These are phyloP conservation scores for Solea solea DNA, from an alignment of 2,113 vertebrate genomes.

Conservation along the genomic window DNA sequence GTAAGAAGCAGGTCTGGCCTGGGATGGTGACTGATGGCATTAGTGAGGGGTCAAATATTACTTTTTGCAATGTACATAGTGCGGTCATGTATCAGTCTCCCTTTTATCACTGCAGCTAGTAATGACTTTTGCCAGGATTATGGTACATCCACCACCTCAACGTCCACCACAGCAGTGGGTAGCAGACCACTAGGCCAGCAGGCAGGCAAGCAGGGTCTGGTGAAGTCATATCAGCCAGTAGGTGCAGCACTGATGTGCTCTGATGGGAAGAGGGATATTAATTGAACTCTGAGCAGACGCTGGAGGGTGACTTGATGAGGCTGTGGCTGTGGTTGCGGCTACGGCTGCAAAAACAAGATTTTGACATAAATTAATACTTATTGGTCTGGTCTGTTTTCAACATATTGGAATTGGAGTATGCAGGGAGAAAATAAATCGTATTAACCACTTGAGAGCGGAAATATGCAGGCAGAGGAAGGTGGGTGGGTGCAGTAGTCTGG, in stretches of 20 bases:
- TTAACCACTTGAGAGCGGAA: slow-evolving; percentile 48
- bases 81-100: background rate
- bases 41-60: background rate
- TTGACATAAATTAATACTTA: slow-evolving; percentile 72
- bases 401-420: slow-evolving; percentile 58
- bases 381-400: slow-evolving; percentile 71
- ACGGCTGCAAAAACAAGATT: slow-evolving; percentile 43
- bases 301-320: slow-evolving; percentile 69
- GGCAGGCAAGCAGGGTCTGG: slow-evolving; percentile 9
- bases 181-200: background rate
- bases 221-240: slow-evolving; percentile 52
- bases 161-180: slow-evolving; percentile 16
- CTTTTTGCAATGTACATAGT: slow-evolving; percentile 12
- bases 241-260: slow-evolving; percentile 67
- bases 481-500: slow-evolving; percentile 45
- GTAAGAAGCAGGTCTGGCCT: slow-evolving; percentile 60
- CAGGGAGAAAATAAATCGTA: slow-evolving; percentile 33
- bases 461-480: slow-evolving; percentile 26
- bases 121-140: slow-evolving; percentile 6
- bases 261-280: slow-evolving; percentile 75
- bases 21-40: slow-evolving; percentile 21
- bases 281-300: slow-evolving; percentile 67
- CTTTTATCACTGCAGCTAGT: slow-evolving; percentile 2
- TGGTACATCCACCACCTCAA: slow-evolving; percentile 9
- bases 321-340: slow-evolving; percentile 24